Evolutionary conservation across 2,888 invertebrate species (phyloP), one percentile per base, ranked within the genome.

Genomic region (Coecobrya sp.): DNA sequence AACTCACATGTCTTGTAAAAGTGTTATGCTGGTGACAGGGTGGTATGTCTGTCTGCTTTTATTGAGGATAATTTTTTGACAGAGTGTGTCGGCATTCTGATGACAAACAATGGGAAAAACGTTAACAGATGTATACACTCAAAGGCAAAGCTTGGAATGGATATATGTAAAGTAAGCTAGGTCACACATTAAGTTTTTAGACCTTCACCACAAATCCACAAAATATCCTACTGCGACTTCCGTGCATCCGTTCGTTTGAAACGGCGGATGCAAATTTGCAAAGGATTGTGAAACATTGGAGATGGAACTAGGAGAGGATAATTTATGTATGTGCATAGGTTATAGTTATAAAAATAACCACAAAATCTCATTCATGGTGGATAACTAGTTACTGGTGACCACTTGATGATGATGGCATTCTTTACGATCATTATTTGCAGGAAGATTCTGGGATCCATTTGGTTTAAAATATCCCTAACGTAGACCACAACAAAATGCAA

Each of bases 221-320:
- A 73, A 5, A 36, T 19, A 25, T 19, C 22, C 30, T 27, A 25
- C 8, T 73, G 73, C 73, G 11, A 73, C 42, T 73, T 73, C 73
- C 73, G 36, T 73, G 73, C 36, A 73, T 68, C 68, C 11, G 36
- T 36, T 68, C 5, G 2, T 36, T 68, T 10, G 5, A 25, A 65
- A 25, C 62, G 5, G 27, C 25, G 30, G 30, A 68, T 59, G 59
- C 19, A 13, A 1, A n/a, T 11, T 55, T 2, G 59, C 22, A 59
- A 59, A 8, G 22, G 0, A 59, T 59, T 16, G n/a, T 13, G 59
- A 59, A 59, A 59, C 1, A 59, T n/a, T 49, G 49, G 62, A 7
- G 62, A 62, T 62, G 62, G 62, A 62, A 62, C 62, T 25, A 22
- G 0, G 2, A 68, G 68, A 68, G 68, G 30, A 68, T 30, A 27